Evolutionary conservation across 1,140 invertebrate species (phyloP).

Genomic region (Vanessa atalanta): DNA sequence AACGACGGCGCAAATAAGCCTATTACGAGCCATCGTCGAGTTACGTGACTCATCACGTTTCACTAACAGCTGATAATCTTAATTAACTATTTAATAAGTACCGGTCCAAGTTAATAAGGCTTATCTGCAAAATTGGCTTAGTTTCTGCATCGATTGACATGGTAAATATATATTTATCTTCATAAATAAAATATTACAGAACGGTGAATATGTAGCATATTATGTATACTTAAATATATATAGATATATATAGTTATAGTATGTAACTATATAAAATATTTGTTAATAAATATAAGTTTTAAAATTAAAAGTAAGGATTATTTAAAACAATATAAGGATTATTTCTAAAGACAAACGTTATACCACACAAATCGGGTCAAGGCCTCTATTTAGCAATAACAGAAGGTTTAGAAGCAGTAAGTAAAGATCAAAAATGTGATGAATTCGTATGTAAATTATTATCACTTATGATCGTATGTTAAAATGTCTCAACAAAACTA

Average conservation of each 20-base stretch:
- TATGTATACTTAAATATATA: no score
- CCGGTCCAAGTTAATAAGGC: not conserved
- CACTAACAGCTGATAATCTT: not conserved
- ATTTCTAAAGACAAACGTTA: no score
- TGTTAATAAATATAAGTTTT: no score
- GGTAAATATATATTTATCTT: not conserved
- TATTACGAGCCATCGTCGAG: not conserved
- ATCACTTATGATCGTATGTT: not conserved
- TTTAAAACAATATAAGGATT: no score
- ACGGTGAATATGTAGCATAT: no score
- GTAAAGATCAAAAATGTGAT: not conserved
- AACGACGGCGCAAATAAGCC: not conserved
- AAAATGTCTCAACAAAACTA: no score
- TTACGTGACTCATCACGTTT: not conserved
- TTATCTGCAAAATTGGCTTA: conserved; percentile 19
- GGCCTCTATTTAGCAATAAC: not conserved
- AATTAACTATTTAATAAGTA: conserved; percentile 1
- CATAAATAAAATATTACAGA: not conserved
- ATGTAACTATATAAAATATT: no score
- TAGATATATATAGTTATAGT: no score
- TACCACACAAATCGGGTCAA: no score
- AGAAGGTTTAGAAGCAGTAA: not conserved
- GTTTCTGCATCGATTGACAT: not conserved
- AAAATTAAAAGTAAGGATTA: no score
- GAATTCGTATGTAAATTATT: not conserved